Conservation (phyloP, 2,113 vertebrate species). For the Neogobius melanostomus region DNA sequence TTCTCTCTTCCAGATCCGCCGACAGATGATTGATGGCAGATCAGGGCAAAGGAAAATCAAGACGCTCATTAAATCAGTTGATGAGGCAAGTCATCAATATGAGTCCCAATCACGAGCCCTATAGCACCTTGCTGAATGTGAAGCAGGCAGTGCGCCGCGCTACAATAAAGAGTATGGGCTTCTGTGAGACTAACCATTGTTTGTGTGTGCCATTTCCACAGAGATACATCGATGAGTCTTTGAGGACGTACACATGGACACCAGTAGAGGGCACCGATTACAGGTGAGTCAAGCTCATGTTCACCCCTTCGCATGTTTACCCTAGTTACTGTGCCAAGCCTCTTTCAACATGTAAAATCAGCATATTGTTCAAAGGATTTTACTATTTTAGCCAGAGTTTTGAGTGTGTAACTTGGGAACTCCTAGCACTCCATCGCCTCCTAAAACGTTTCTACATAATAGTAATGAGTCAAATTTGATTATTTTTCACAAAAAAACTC, state of each 20-base stretch:
- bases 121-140: conserved; percentile 48
- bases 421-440: no score
- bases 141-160: conserved; percentile 35
- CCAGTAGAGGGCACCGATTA: conserved; percentile 96
- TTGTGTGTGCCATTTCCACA: conserved; percentile 56
- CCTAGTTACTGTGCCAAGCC: no score
- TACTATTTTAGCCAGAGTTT: no score
- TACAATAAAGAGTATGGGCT: conserved; percentile 22
- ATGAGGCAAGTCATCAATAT: conserved; percentile 86
- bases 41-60: conserved; percentile 88
- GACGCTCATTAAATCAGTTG: conserved; percentile 94
- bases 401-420: no score
- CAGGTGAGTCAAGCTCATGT: conserved; percentile 77
- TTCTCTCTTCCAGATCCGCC: conserved; percentile 83
- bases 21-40: conserved; percentile 92
- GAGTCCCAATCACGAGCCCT: conserved; percentile 50
- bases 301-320: no score
- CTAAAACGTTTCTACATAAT: no score
- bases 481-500: no score
- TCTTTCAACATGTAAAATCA: no score
- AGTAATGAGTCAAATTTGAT: no score
- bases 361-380: no score
- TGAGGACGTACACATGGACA: conserved; percentile 93
- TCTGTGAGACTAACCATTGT: conserved; percentile 8
- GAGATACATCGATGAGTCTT: conserved; percentile 93